phyloP scores from a whole-genome alignment of 2,888 invertebrate genomes.

The Eledone cirrhosa region DNA sequence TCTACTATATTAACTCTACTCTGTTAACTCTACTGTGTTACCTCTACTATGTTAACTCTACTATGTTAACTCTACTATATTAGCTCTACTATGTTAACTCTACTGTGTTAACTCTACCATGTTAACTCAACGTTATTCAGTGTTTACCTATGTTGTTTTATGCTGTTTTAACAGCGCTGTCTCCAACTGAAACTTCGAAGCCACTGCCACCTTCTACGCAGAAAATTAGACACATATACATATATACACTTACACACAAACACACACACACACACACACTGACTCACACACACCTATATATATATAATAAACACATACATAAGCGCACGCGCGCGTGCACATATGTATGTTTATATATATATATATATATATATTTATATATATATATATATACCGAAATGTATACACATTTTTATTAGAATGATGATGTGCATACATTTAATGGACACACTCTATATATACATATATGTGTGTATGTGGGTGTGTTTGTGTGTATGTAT shows the following conservation, averaged over 20 bases:
- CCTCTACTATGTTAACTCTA: no score
- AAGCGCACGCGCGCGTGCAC: not conserved
- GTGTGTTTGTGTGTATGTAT: not conserved
- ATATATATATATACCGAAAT: not conserved
- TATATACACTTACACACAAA: not conserved
- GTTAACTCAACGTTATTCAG: no score
- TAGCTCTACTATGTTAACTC: no score
- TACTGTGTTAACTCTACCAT: no score
- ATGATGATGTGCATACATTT: not conserved
- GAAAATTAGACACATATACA: no score
- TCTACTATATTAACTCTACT: no score
- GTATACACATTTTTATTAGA: not conserved
- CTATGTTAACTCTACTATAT: no score
- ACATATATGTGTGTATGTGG: not conserved
- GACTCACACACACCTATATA: not conserved
- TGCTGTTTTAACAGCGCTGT: no score
- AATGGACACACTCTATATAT: not conserved
- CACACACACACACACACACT: not conserved
- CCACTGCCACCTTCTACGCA: no score
- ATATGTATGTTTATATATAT: not conserved
- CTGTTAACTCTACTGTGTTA: no score
- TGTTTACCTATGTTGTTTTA: no score
- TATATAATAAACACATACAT: not conserved
- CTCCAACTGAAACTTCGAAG: no score
- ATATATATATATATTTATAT: not conserved